Percentiles rank a stretch among this genome's conserved stretches.
Conservation (phyloP, 2,888 invertebrate species). For the Ptychoptera albimana region DNA sequence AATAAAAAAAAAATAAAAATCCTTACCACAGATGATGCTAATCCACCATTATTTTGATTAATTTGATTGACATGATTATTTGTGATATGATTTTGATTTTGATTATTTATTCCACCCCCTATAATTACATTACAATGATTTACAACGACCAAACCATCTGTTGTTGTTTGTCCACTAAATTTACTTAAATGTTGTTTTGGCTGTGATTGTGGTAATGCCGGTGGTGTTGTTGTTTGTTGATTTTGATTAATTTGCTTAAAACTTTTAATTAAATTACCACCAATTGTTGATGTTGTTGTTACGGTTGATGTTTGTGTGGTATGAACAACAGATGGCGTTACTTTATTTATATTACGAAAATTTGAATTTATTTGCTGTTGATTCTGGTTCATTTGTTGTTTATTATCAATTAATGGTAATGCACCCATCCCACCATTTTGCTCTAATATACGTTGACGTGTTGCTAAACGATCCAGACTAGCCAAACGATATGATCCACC, state of each 20-base stretch:
- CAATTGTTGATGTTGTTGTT: constrained; percentile 11
- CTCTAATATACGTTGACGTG: constrained; percentile 67
- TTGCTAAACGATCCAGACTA: constrained; percentile 66
- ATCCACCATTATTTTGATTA: constrained; percentile 4
- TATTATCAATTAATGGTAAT: too few species aligned
- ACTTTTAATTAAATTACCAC: too few species aligned
- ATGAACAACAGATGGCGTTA: constrained; percentile 1
- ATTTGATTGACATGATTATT: too few species aligned
- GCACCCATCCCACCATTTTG: constrained; percentile 26
- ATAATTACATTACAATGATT: too few species aligned
- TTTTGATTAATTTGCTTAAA: too few species aligned
- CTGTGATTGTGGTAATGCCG: not conserved
- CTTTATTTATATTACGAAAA: not conserved
- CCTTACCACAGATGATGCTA: constrained; percentile 10
- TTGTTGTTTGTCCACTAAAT: not conserved
- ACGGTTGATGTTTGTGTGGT: constrained; percentile 9
- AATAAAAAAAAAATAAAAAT: constrained; percentile 4
- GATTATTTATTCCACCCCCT: not conserved
- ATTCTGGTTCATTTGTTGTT: constrained; percentile 5
- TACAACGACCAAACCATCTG: not conserved
- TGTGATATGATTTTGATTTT: too few species aligned
- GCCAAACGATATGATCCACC: constrained; percentile 65
- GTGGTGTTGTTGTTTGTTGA: not conserved
- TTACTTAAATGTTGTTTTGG: too few species aligned
- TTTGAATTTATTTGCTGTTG: not conserved